These are phyloP conservation scores for Hemiscyllium ocellatum DNA, from an alignment of 2,113 vertebrate genomes.

Conservation along the genomic window DNA sequence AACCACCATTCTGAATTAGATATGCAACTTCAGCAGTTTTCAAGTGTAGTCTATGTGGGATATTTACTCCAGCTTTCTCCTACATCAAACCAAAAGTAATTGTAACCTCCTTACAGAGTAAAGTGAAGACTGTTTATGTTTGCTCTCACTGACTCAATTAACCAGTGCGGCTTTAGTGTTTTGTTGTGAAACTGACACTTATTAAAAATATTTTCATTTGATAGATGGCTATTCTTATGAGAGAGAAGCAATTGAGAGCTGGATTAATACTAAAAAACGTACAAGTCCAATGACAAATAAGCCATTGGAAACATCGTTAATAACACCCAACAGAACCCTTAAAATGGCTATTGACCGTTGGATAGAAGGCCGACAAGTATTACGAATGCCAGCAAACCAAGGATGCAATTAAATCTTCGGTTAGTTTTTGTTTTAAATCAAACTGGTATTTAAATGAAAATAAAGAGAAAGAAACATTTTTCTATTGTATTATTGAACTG, in stretches of 20 bases:
- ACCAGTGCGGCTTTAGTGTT: neutral
- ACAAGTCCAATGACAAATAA: slow-evolving; percentile 96
- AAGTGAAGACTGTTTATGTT: neutral
- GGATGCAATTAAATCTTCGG: neutral
- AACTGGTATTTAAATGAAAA: too few relatives aligned
- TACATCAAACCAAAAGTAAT: neutral
- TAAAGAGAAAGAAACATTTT: neutral
- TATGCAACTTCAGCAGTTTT: too few relatives aligned
- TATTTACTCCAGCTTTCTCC: neutral
- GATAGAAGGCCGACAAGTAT: slow-evolving; percentile 55
- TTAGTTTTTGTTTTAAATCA: neutral
- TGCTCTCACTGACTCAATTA: neutral
- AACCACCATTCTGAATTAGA: neutral
- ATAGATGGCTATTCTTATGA: slow-evolving; percentile 95
- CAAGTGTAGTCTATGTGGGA: neutral
- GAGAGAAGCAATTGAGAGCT: slow-evolving; percentile 78
- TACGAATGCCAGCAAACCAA: neutral
- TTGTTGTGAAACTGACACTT: neutral
- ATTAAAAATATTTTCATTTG: slow-evolving; percentile 39
- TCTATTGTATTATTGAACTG: neutral
- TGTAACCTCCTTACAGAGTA: neutral
- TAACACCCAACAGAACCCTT: slow-evolving; percentile 84
- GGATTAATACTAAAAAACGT: slow-evolving; percentile 76
- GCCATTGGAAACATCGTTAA: slow-evolving; percentile 66
- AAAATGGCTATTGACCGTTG: slow-evolving; percentile 91